Base-by-base conservation (phyloP, 2,888 invertebrate species). In the Pilophorus perplexus region DNA sequence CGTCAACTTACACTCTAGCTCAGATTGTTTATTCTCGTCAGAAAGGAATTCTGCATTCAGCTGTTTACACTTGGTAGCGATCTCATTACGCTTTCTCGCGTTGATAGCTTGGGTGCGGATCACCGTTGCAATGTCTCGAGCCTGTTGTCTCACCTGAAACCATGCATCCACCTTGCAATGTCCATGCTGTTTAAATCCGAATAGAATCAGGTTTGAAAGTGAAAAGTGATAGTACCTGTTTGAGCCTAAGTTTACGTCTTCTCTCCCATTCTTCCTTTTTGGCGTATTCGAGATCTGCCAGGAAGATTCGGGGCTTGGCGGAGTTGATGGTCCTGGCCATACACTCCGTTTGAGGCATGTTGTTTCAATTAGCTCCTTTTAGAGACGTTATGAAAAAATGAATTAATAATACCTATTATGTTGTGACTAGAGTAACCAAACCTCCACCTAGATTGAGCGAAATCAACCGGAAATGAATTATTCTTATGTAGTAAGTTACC, bases 121-220 rank as follows among this genome's bases (percentile, higher is more conserved):
- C 70, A 77, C 75, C 42, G 80, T 80, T 1, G 86, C 83, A 70
- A 85, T 78, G 70, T 82, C 80, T 72, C 82, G 85, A 0, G 84
- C 84, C 72, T 84, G 83, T 70, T 84, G 81, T 22, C 85, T 79
- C 33, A 84, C 84, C 84, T 84, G 20, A 20, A 3, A 20, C 22
- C 2, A 48, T 20, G n/a, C n/a, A n/a, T n/a, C n/a, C n/a, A n/a
- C 23, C 4, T 3, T 3, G 44, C 16, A 18, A 16, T 44, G 18
- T 16, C 14, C 3, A 44, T 44, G n/a, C n/a, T 3, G 10, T 2
- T 50, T 25, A 50, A 27, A 22, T 14, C 27, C 23, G 20, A n/a
- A 71, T 72, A 71, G n/a, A n/a, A n/a, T n/a, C n/a, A n/a, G n/a
- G n/a, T n/a, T n/a, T n/a, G n/a, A n/a, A n/a, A n/a, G n/a, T n/a